Base-by-base conservation (phyloP, 2,113 vertebrate species). In the Urocitellus parryii region DNA sequence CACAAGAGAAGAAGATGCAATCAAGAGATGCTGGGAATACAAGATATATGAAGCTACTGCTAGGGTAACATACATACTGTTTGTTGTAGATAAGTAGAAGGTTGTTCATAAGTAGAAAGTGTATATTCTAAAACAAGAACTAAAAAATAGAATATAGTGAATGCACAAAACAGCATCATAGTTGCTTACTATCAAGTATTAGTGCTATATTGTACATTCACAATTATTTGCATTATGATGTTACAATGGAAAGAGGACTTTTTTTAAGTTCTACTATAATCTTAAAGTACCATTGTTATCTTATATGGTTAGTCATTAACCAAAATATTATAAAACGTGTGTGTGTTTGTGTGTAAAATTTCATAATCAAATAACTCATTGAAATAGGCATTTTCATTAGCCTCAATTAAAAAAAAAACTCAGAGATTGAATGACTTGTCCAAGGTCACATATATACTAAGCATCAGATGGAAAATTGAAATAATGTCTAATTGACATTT, bases 391-490 rank as follows among this genome's bases (percentile, higher is more conserved):
- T 87, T 95, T 45, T 83, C 29, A 82, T 78, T 91, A 93, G 39
- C 16, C 22, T 94, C 77, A 79, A 88, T n/a, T 45, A 83, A 74
- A 95, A 92, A 34, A 6, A 11, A 94, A 88, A 56, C 16, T 56
- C 67, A 72, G 34, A 92, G 51, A 93, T 72, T 84, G 77, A 82
- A 74, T 29, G 37, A 93, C 32, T 91, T 67, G 51, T 73, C 22
- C 34, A 88, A 76, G 34, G 51, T 17, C 25, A 95, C 77, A 92
- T 20, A 96, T 4, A 22, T 79, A 91, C 34, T n/a, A 88, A 89
- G 13, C 67, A 29, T 91, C 25, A 97, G 20, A 58, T 48, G 22
- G 29, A 83, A 98, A 90, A 78, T 32, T 48, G 58, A 91, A 88
- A 80, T 61, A 84, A 76, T 65, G 34, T 73, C 53, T 86, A 32